Conservation (phyloP, 2,113 vertebrate genomes). For the Sander lucioperca region DNA sequence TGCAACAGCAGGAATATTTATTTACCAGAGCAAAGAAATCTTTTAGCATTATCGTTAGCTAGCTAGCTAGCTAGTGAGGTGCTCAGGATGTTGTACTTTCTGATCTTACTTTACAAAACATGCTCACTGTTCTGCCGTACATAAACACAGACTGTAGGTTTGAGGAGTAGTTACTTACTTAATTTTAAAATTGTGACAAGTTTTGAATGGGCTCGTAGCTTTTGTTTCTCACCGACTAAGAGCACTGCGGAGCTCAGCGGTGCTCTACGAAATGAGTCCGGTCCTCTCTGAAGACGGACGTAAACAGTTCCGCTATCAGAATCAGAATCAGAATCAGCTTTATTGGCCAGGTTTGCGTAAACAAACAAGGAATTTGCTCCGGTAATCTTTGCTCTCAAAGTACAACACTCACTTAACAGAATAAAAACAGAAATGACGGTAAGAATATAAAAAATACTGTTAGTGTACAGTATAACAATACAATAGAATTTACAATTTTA, state of each 20-base stretch:
- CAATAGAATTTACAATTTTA: too few species aligned
- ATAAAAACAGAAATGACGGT: too few species aligned
- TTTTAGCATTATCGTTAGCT: neutral
- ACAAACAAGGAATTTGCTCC: too few species aligned
- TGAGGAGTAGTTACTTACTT: neutral
- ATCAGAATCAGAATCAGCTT: too few species aligned
- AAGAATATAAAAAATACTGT: too few species aligned
- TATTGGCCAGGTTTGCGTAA: too few species aligned
- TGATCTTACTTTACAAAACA: neutral
- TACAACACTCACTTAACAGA: too few species aligned
- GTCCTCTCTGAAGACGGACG: neutral
- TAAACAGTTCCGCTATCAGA: slow-evolving; percentile 49
- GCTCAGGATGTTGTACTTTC: neutral
- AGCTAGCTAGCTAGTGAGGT: neutral
- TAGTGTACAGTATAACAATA: too few species aligned
- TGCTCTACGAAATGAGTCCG: slow-evolving; percentile 49
- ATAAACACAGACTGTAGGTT: neutral
- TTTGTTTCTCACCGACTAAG: neutral
- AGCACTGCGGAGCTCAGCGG: neutral
- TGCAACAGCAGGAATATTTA: neutral
- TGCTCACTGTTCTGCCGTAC: neutral
- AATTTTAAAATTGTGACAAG: neutral
- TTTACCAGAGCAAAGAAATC: neutral
- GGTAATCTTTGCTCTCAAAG: too few species aligned
- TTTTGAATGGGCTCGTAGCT: too few species aligned